These are phyloP conservation scores for Coregonus clupeaformis DNA, from an alignment of 2,113 vertebrate species.

Conservation along the genomic window DNA sequence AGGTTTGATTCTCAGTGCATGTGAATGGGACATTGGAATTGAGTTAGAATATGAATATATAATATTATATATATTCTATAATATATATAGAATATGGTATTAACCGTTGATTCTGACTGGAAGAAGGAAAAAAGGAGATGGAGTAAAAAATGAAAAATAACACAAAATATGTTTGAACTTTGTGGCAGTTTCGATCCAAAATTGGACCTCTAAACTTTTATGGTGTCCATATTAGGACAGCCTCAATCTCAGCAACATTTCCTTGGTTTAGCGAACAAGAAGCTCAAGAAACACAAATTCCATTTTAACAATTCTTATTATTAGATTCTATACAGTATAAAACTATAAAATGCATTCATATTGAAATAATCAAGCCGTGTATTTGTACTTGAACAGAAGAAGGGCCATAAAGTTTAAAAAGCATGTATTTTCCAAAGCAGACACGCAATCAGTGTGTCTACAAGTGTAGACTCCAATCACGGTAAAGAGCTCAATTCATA, in stretches of 20 bases:
- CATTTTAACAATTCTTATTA: not conserved
- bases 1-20: conserved; percentile 4
- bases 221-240: not conserved
- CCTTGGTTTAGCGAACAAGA: not conserved
- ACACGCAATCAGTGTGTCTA: conserved; percentile 40
- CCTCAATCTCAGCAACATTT: not conserved
- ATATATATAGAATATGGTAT: too few relatives aligned
- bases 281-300: not conserved
- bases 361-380: conserved; percentile 2
- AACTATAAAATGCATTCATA: not conserved
- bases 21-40: conserved; percentile 4
- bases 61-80: too few relatives aligned
- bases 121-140: conserved; percentile 38
- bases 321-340: not conserved
- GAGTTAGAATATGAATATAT: too few relatives aligned
- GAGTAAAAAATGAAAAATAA: conserved; percentile 39
- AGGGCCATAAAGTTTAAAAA: conserved; percentile 66
- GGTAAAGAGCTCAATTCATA: conserved; percentile 32
- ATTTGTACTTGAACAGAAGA: conserved; percentile 18
- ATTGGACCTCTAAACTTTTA: not conserved
- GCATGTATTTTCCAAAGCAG: conserved; percentile 60
- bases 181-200: conserved; percentile 37
- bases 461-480: conserved; percentile 37
- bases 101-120: conserved; percentile 1
- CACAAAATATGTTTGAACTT: conserved; percentile 41